phyloP scores from a whole-genome alignment of 2,797 vertebrate species.

The Urosaurus nigricauda region DNA sequence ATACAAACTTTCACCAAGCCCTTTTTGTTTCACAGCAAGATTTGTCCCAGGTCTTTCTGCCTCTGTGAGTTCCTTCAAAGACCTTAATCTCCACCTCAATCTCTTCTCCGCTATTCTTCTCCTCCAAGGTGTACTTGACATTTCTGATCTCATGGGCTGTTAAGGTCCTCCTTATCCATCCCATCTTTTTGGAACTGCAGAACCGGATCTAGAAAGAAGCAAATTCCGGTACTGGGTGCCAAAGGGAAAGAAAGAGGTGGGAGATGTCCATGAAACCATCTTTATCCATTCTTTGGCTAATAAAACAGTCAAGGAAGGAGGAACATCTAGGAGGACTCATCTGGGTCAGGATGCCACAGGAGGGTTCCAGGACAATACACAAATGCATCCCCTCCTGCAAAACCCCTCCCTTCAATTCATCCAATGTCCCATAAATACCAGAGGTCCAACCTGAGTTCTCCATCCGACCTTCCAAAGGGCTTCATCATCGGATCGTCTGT shows the following conservation, averaged over 20 bases:
- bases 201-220: slow-evolving; percentile 2
- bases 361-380: background rate
- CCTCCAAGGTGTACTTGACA: background rate
- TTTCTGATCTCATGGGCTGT: background rate
- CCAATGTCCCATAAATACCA: slow-evolving; percentile 21
- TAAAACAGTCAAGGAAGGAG: too few species aligned
- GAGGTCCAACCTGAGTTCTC: slow-evolving; percentile 3
- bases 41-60: background rate
- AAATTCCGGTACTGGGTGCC: background rate
- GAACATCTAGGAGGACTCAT: background rate
- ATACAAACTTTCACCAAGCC: too few species aligned
- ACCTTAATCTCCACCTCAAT: slow-evolving; percentile 3
- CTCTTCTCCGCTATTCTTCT: slow-evolving; percentile 4
- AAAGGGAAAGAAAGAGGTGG: background rate
- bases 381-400: background rate
- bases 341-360: slow-evolving; percentile 17
- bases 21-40: background rate
- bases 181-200: background rate
- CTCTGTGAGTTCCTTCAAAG: slow-evolving; percentile 1
- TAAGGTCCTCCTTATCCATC: background rate
- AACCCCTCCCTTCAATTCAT: background rate
- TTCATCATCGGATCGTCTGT: slow-evolving; percentile 17
- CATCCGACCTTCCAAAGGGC: background rate
- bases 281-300: background rate
- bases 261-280: background rate